Evolutionary conservation across 2,797 vertebrate genomes (phyloP).

Genomic region (Avahi laniger): DNA sequence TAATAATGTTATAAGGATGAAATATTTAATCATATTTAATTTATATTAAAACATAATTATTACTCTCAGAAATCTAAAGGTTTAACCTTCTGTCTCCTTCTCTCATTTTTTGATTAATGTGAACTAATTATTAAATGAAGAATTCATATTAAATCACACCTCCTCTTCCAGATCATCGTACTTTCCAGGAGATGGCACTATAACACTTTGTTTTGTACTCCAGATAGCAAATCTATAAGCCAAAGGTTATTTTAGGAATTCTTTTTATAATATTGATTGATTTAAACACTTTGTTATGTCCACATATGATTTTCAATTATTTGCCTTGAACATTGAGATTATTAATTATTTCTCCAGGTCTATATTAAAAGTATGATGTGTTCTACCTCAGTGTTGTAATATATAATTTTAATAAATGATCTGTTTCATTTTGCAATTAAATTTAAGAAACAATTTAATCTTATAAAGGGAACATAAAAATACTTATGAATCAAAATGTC

Average conservation of each 20-base stretch:
- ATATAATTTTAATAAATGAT: constrained; percentile 15
- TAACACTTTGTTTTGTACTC: constrained; percentile 33
- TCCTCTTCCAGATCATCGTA: neutral
- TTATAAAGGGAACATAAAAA: neutral
- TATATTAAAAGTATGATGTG: neutral
- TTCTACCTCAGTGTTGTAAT: neutral
- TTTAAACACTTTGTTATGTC: neutral
- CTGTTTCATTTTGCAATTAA: constrained; percentile 29
- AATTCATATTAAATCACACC: neutral
- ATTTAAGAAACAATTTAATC: neutral
- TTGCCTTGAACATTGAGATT: neutral
- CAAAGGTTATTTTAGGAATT: constrained; percentile 32
- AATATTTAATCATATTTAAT: neutral
- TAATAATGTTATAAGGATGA: neutral
- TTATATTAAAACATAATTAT: neutral
- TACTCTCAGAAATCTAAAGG: neutral
- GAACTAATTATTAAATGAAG: constrained; percentile 10
- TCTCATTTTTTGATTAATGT: constrained; percentile 7
- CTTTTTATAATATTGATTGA: neutral
- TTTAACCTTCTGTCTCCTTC: neutral
- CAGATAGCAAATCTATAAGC: constrained; percentile 49
- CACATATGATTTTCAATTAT: constrained; percentile 27
- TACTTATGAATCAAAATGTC: constrained; percentile 14
- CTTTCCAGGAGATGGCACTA: constrained; percentile 71
- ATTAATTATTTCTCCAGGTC: neutral